phyloP scores from a whole-genome alignment of 2,888 invertebrate genomes.

The Lordiphosa fenestrarum region DNA sequence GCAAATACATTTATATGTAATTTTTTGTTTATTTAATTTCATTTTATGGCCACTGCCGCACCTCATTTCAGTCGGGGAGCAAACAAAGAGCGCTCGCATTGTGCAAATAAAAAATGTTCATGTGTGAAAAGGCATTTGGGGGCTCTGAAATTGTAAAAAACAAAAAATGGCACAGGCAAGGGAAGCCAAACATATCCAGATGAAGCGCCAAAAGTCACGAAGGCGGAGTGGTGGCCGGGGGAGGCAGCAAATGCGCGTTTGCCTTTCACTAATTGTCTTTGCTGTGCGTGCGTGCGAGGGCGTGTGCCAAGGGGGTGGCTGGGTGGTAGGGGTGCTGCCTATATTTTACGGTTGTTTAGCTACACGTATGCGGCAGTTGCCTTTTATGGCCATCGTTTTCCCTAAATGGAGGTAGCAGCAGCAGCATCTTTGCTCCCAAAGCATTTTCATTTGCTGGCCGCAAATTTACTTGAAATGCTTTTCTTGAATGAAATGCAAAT shows the following conservation, averaged over 20 bases:
- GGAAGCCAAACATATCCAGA: constrained; percentile 58
- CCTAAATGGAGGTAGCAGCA: constrained; percentile 32
- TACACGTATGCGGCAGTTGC: constrained; percentile 64
- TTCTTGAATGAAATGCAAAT: constrained; percentile 51
- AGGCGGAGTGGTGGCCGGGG: constrained; percentile 15
- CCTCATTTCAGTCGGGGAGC: constrained; percentile 51
- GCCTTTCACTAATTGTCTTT: constrained; percentile 69
- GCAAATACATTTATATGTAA: constrained; percentile 10
- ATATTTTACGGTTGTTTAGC: constrained; percentile 72
- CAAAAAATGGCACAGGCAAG: no score
- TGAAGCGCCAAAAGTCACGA: constrained; percentile 65
- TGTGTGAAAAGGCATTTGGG: constrained; percentile 61
- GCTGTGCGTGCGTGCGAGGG: constrained; percentile 50
- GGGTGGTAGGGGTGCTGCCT: constrained; percentile 41
- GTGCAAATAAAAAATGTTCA: constrained; percentile 50
- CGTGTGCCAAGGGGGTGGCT: constrained; percentile 19
- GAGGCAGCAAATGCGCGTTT: constrained; percentile 45
- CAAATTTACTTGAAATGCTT: constrained; percentile 48
- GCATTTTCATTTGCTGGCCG: constrained; percentile 36
- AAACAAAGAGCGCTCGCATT: constrained; percentile 45
- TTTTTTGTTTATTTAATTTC: constrained; percentile 64
- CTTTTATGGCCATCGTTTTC: constrained; percentile 53
- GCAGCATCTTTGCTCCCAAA: constrained; percentile 10
- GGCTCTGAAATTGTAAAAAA: constrained; percentile 25
- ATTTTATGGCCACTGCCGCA: constrained; percentile 66